Conservation (phyloP, 2,113 vertebrate genomes). For the Mesitornis unicolor region DNA sequence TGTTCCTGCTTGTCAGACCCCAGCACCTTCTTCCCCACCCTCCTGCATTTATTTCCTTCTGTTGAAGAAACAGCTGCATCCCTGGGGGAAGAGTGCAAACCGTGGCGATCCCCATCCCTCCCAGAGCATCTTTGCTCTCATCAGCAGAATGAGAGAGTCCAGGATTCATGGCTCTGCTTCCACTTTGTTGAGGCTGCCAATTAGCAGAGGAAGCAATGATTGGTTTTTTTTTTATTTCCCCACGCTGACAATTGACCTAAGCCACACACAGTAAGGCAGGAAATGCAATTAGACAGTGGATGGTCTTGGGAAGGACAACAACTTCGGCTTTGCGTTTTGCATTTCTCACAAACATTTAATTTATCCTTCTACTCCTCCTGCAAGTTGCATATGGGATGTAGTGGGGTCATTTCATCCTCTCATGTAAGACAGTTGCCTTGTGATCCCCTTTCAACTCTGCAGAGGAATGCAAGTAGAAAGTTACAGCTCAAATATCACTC, state of each 20-base stretch:
- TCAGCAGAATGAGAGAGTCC: not conserved
- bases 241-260: not conserved
- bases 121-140: not conserved
- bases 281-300: not conserved
- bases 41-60: not conserved
- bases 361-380: not conserved
- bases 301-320: not conserved
- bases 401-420: not conserved
- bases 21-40: not conserved
- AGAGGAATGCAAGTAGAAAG: not conserved
- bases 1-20: not conserved
- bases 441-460: not conserved
- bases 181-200: not conserved
- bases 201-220: not conserved
- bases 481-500: not conserved
- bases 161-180: not conserved
- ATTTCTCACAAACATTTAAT: not conserved
- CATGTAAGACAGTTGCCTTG: not conserved
- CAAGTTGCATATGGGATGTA: not conserved
- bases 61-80: not conserved
- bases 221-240: not conserved
- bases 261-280: not conserved
- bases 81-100: not conserved
- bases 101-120: not conserved
- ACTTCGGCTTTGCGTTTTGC: not conserved